Conservation (phyloP, 1,140 invertebrate species). For the Calliphora vicina region DNA sequence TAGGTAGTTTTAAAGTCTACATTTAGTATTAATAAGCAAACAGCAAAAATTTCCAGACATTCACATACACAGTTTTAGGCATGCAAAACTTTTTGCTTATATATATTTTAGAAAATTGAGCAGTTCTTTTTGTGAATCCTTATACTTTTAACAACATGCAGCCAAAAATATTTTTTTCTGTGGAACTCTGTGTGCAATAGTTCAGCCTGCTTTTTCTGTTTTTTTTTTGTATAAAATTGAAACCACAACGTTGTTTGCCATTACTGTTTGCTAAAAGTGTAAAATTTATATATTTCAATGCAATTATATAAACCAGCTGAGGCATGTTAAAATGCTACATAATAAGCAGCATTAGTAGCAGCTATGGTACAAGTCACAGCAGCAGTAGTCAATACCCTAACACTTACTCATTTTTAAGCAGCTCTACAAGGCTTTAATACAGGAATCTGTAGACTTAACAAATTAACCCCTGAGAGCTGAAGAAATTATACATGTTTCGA, state of each 20-base stretch:
- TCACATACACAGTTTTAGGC: no score
- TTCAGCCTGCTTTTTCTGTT: background rate
- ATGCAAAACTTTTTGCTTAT: no score
- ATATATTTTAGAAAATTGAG: background rate
- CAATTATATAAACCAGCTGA: constrained; percentile 26
- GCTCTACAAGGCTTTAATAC: background rate
- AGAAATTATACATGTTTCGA: no score
- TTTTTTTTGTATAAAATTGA: background rate
- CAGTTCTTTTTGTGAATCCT: background rate
- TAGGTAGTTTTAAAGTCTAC: background rate
- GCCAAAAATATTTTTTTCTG: background rate
- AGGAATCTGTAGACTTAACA: no score
- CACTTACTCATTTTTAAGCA: background rate
- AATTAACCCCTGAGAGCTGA: no score
- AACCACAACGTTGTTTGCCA: constrained; percentile 27
- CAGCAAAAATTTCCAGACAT: background rate
- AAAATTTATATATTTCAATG: constrained; percentile 29
- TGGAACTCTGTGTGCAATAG: background rate
- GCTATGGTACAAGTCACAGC: no score
- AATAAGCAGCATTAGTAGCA: background rate
- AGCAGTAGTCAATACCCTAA: background rate
- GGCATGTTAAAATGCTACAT: background rate
- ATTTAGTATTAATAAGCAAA: constrained; percentile 2
- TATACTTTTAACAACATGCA: background rate
- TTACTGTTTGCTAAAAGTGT: constrained; percentile 30